These are phyloP conservation scores for Drosophila melanica DNA, from an alignment of 1,140 invertebrate genomes.

Conservation along the genomic window DNA sequence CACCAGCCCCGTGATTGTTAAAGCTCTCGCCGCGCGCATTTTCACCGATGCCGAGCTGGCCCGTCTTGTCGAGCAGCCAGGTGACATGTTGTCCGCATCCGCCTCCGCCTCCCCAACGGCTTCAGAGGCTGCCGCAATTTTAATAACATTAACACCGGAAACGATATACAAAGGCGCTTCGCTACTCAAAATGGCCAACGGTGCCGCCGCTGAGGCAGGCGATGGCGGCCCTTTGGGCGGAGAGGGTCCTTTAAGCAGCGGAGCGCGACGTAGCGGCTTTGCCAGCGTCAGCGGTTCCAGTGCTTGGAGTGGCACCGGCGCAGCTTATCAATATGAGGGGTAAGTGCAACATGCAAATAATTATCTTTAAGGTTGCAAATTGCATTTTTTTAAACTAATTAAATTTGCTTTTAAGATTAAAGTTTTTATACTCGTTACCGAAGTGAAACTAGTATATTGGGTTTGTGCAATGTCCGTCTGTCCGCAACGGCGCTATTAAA, in stretches of 20 bases:
- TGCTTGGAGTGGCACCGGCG: slow-evolving; percentile 43
- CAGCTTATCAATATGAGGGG: slow-evolving; percentile 76
- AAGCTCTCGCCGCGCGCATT: slow-evolving; percentile 75
- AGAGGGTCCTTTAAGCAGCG: slow-evolving; percentile 23
- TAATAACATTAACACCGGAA: slow-evolving; percentile 84
- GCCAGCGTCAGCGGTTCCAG: slow-evolving; percentile 21
- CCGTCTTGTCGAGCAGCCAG: slow-evolving; percentile 23
- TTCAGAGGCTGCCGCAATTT: slow-evolving; percentile 51
- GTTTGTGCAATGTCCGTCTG: too few species aligned
- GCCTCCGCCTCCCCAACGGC: neutral
- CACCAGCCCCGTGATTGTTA: slow-evolving; percentile 81
- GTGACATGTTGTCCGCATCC: neutral
- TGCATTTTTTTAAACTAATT: too few species aligned
- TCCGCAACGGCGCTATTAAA: too few species aligned
- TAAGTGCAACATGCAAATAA: slow-evolving; percentile 46
- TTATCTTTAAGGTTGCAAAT: too few species aligned
- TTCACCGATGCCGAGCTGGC: slow-evolving; percentile 66
- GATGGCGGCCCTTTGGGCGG: slow-evolving; percentile 9
- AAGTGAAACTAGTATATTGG: too few species aligned
- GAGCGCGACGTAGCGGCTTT: slow-evolving; percentile 13
- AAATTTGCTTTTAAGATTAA: too few species aligned
- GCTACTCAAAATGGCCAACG: slow-evolving; percentile 71
- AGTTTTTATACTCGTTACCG: too few species aligned
- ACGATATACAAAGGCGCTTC: slow-evolving; percentile 84
- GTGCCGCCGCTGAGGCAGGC: slow-evolving; percentile 20